Percentiles rank a stretch among this genome's conserved stretches.
Evolutionary conservation across 2,888 invertebrate species (phyloP).

Genomic region (Cinara cedri): DNA sequence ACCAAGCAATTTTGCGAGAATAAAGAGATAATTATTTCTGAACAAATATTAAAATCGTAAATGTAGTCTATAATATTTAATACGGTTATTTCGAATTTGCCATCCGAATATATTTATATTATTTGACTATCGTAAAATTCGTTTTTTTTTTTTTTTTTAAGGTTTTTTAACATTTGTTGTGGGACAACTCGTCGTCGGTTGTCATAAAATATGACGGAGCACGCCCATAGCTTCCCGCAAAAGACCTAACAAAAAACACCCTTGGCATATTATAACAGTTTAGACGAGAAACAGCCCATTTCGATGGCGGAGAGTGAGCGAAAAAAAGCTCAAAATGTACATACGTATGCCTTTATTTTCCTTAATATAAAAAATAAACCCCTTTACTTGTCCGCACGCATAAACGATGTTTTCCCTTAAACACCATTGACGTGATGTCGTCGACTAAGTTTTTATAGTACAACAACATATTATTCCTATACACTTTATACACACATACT

Average conservation of each 20-base stretch:
- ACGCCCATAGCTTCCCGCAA: constrained; percentile 16
- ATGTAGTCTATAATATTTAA: too few species aligned
- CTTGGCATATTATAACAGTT: constrained; percentile 18
- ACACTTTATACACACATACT: too few species aligned
- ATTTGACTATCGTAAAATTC: too few species aligned
- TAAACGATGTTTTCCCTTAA: background rate
- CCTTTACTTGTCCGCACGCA: background rate
- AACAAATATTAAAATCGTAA: too few species aligned
- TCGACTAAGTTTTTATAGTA: background rate
- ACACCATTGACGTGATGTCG: constrained; percentile 13
- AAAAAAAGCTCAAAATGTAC: background rate
- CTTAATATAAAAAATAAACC: background rate
- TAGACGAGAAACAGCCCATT: background rate
- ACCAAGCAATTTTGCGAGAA: too few species aligned
- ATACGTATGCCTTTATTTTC: background rate
- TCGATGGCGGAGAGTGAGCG: background rate
- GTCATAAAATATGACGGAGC: background rate
- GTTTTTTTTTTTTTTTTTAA: too few species aligned
- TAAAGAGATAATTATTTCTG: too few species aligned
- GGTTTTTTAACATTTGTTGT: too few species aligned
- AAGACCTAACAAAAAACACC: background rate
- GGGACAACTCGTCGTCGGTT: background rate
- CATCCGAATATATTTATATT: too few species aligned
- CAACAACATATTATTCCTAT: background rate
- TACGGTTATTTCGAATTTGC: too few species aligned